These are phyloP conservation scores for Oscheius sp. DNA, from an alignment of 2,888 invertebrate species.

Conservation along the genomic window DNA sequence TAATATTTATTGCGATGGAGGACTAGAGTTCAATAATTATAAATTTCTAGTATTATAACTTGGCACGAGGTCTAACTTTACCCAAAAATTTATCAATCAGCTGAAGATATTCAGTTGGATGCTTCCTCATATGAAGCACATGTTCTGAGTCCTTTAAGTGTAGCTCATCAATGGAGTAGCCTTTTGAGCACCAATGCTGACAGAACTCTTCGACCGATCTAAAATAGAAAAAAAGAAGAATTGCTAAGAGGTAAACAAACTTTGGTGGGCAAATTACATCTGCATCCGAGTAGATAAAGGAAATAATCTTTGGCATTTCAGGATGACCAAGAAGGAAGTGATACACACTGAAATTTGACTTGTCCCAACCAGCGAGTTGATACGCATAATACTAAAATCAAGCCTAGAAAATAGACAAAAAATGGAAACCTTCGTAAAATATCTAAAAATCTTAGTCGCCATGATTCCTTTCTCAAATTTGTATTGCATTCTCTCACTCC, in stretches of 20 bases:
- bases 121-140: not conserved
- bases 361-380: not conserved
- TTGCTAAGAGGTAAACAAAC: not conserved
- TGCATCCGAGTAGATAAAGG: slow-evolving; percentile 12
- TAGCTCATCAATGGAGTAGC: slow-evolving; percentile 1
- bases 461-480: not conserved
- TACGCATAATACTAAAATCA: not conserved
- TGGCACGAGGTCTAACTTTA: not conserved
- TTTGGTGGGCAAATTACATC: not conserved
- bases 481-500: not conserved
- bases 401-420: not conserved
- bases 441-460: not conserved
- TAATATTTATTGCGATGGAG: no score
- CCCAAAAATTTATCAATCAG: not conserved
- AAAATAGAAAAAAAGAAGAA: no score
- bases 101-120: not conserved
- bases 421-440: not conserved
- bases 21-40: no score
- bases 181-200: not conserved
- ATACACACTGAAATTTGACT: not conserved
- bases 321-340: not conserved
- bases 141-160: slow-evolving; percentile 21
- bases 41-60: not conserved
- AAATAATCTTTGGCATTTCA: not conserved
- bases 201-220: no score